Conservation (phyloP, 2,113 vertebrate genomes). For the Cyprinodon brontotheroides region DNA sequence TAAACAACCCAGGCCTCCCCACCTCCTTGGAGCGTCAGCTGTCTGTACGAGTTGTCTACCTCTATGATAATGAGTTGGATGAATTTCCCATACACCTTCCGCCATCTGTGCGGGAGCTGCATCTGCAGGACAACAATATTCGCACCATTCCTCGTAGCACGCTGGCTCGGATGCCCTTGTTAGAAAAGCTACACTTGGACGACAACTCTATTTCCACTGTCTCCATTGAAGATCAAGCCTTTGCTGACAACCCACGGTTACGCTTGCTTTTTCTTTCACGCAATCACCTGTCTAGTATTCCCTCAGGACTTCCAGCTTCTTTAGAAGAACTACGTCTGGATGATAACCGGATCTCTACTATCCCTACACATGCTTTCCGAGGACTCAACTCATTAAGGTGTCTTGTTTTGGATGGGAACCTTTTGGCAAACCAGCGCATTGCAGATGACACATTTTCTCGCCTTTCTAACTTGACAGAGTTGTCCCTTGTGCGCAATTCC, state of each 20-base stretch:
- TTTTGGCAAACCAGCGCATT: constrained; percentile 93
- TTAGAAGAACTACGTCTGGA: constrained; percentile 93
- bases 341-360: constrained; percentile 95
- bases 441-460: constrained; percentile 95
- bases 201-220: constrained; percentile 96
- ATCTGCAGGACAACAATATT: constrained; percentile 96
- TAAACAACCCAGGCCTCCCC: constrained; percentile 89
- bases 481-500: constrained; percentile 91
- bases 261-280: constrained; percentile 90
- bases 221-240: constrained; percentile 94
- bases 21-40: constrained; percentile 82
- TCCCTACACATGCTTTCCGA: constrained; percentile 91
- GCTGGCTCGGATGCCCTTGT: constrained; percentile 86
- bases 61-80: constrained; percentile 93
- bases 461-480: constrained; percentile 89
- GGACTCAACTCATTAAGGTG: constrained; percentile 87
- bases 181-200: constrained; percentile 92
- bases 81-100: constrained; percentile 88
- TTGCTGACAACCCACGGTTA: constrained; percentile 85
- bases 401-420: constrained; percentile 92
- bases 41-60: constrained; percentile 87
- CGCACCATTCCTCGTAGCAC: constrained; percentile 85
- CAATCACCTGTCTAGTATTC: constrained; percentile 95
- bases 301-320: constrained; percentile 87
- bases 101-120: constrained; percentile 88